These are phyloP conservation scores for Thunnus thynnus DNA, from an alignment of 2,113 vertebrate species.

Conservation along the genomic window DNA sequence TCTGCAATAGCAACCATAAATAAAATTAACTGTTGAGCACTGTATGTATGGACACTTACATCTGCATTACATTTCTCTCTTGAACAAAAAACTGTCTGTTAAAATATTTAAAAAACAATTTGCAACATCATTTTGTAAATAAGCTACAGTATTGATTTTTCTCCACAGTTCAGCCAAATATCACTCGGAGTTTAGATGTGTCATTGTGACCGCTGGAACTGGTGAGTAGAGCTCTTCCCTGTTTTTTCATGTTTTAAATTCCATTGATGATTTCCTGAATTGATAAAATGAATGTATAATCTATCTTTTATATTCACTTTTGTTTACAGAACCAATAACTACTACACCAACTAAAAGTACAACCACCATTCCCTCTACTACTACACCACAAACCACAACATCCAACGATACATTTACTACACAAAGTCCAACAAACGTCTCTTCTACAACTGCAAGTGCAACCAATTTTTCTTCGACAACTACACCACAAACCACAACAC, in stretches of 20 bases:
- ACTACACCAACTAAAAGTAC: background rate
- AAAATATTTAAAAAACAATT: too few species aligned
- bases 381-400: background rate
- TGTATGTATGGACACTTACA: too few species aligned
- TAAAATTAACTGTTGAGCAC: too few species aligned
- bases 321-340: background rate
- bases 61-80: too few species aligned
- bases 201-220: slow-evolving; percentile 21
- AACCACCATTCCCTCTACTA: background rate
- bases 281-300: background rate
- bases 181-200: slow-evolving; percentile 52
- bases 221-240: slow-evolving; percentile 35
- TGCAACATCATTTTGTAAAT: background rate
- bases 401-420: background rate
- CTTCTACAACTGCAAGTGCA: too few species aligned
- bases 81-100: too few species aligned
- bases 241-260: background rate
- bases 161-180: background rate
- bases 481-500: too few species aligned
- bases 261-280: background rate
- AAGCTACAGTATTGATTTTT: background rate
- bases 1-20: too few species aligned
- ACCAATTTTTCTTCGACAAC: too few species aligned
- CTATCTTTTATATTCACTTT: too few species aligned
- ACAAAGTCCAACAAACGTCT: too few species aligned